Evolutionary conservation across 2,113 vertebrate species (phyloP).

Genomic region (Ancistrus triradiatus): DNA sequence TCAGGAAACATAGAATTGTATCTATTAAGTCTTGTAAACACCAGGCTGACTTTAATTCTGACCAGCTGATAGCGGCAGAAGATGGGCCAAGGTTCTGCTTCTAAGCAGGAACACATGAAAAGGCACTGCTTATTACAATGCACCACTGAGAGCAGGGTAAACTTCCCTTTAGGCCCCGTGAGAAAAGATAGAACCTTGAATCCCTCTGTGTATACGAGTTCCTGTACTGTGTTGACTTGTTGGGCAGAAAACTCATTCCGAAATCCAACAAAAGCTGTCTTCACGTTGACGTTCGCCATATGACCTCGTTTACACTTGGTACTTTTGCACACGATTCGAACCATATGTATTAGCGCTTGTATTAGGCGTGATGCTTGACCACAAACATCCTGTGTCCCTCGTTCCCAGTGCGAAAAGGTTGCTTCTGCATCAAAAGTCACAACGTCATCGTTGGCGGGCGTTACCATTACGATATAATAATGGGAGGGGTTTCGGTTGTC

Average conservation of each 20-base stretch:
- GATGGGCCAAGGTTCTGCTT: constrained; percentile 49
- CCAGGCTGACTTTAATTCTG: constrained; percentile 64
- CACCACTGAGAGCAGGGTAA: constrained; percentile 60
- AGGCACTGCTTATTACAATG: constrained; percentile 49
- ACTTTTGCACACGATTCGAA: too few relatives aligned
- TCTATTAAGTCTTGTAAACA: constrained; percentile 72
- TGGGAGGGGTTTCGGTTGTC: not conserved
- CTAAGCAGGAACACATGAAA: constrained; percentile 50
- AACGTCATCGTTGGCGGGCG: not conserved
- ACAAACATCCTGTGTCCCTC: too few relatives aligned
- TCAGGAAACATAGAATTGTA: constrained; percentile 53
- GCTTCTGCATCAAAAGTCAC: not conserved
- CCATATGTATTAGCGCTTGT: too few relatives aligned
- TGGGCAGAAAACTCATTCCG: too few relatives aligned
- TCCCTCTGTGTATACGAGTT: not conserved
- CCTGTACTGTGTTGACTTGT: not conserved
- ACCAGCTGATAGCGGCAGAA: constrained; percentile 60
- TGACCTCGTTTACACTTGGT: too few relatives aligned
- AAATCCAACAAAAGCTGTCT: too few relatives aligned
- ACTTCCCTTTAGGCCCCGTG: constrained; percentile 60
- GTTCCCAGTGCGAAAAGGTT: too few relatives aligned
- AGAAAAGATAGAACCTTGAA: constrained; percentile 39
- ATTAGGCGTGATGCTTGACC: too few relatives aligned
- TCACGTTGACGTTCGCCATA: too few relatives aligned
- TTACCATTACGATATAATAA: not conserved